phyloP scores from a whole-genome alignment of 2,113 vertebrate genomes.

The Epinephelus moara region DNA sequence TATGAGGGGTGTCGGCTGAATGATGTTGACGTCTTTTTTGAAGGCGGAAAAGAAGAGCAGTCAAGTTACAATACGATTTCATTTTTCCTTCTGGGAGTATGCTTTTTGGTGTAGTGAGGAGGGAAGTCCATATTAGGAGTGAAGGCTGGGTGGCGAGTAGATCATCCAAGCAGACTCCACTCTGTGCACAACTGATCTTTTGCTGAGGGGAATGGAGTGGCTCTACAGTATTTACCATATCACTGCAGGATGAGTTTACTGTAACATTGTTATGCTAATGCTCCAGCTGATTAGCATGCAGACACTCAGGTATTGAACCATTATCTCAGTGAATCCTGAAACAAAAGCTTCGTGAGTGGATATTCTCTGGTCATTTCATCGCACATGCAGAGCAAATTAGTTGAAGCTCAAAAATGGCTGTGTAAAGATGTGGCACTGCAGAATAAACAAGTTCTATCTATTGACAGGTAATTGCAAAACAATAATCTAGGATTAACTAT shows the following conservation, averaged over 20 bases:
- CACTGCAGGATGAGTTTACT: slow-evolving; percentile 22
- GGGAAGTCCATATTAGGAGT: slow-evolving; percentile 51
- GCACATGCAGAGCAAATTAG: background rate
- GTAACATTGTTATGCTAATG: slow-evolving; percentile 63
- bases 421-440: background rate
- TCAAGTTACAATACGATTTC: slow-evolving; percentile 11
- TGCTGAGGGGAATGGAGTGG: slow-evolving; percentile 22
- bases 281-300: slow-evolving; percentile 41
- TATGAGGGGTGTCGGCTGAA: slow-evolving; percentile 27
- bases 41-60: slow-evolving; percentile 14
- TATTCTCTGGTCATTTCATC: background rate
- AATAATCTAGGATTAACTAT: background rate
- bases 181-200: slow-evolving; percentile 25
- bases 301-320: slow-evolving; percentile 10
- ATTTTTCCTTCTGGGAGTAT: slow-evolving; percentile 24
- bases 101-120: slow-evolving; percentile 10
- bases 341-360: slow-evolving; percentile 38
- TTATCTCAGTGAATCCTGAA: slow-evolving; percentile 26
- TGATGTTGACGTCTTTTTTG: slow-evolving; percentile 44
- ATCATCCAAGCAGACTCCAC: slow-evolving; percentile 21
- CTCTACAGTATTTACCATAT: slow-evolving; percentile 39
- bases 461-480: background rate
- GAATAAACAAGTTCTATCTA: background rate
- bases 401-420: background rate
- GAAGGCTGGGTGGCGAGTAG: slow-evolving; percentile 20